These are phyloP conservation scores for Crocuta crocuta DNA, from an alignment of 2,113 vertebrate genomes.

Conservation along the genomic window DNA sequence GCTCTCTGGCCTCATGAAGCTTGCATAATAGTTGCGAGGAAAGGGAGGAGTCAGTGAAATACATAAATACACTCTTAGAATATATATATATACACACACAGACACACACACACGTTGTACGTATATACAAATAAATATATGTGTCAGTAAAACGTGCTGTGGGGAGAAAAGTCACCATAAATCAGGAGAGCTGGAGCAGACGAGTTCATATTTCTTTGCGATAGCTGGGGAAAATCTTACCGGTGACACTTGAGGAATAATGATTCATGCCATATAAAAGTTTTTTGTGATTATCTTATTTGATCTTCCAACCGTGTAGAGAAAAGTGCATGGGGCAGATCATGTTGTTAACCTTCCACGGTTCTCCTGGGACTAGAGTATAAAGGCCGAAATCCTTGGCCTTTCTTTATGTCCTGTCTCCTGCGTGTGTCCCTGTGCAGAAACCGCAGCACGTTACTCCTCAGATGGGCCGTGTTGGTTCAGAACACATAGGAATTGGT, in stretches of 20 bases:
- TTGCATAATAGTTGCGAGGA: background rate
- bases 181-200: background rate
- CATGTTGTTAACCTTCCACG: background rate
- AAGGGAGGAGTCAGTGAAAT: background rate
- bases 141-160: background rate
- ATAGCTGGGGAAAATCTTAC: background rate
- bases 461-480: background rate
- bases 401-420: background rate
- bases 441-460: background rate
- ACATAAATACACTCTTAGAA: background rate
- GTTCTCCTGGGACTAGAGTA: background rate
- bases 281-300: background rate
- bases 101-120: background rate
- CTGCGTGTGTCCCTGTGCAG: background rate
- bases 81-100: background rate
- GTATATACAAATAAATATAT: background rate
- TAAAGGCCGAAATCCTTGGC: background rate
- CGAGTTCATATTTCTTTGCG: background rate
- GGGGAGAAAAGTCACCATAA: background rate
- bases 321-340: background rate
- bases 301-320: background rate
- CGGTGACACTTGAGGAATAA: background rate
- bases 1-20: background rate
- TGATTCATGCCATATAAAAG: background rate
- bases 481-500: background rate